These are phyloP conservation scores for Peucedramus taeniatus DNA, from an alignment of 2,113 vertebrate species.

Conservation along the genomic window DNA sequence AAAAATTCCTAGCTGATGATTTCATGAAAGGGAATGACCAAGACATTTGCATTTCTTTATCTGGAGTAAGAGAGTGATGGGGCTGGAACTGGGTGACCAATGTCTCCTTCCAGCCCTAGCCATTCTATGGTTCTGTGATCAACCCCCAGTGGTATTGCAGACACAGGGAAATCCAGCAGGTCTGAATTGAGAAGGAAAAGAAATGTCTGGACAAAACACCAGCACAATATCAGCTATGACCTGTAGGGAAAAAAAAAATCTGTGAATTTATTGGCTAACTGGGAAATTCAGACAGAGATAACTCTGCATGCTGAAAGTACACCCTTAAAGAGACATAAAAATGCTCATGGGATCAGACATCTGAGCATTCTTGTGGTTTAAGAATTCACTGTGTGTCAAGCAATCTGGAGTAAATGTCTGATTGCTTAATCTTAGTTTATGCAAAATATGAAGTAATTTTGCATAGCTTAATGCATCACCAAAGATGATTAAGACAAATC, in stretches of 20 bases:
- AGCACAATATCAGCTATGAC: background rate
- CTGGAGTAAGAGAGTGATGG: background rate
- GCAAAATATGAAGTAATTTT: constrained; percentile 45
- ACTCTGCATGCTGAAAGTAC: background rate
- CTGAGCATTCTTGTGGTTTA: background rate
- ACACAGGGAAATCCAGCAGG: background rate
- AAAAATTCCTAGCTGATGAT: background rate
- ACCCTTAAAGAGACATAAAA: background rate
- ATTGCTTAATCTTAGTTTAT: constrained; percentile 52
- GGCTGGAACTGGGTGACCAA: background rate
- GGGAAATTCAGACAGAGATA: background rate
- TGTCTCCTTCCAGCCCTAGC: no score
- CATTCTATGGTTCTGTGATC: background rate
- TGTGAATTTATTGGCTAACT: background rate
- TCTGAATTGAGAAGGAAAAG: background rate
- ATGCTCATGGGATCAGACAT: background rate
- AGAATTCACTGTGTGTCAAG: background rate
- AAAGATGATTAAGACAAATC: constrained; percentile 43
- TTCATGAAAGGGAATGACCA: background rate
- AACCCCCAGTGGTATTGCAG: background rate
- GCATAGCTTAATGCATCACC: constrained; percentile 31
- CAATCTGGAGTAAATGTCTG: background rate
- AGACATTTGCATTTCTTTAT: background rate
- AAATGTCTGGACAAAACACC: background rate
- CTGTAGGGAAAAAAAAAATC: background rate